These are phyloP conservation scores for Metopolophium dirhodum DNA, from an alignment of 1,140 invertebrate species.

Conservation along the genomic window DNA sequence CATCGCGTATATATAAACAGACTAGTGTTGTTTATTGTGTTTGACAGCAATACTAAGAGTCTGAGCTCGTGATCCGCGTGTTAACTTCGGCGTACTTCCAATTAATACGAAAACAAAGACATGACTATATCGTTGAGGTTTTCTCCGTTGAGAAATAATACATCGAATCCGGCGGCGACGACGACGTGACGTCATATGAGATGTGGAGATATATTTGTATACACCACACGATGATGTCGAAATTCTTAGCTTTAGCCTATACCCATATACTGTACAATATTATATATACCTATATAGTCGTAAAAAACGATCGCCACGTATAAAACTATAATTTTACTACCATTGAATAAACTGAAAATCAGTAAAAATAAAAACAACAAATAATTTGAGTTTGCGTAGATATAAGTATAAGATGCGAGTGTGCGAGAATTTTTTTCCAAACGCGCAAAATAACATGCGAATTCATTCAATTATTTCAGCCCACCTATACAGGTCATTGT, in stretches of 20 bases:
- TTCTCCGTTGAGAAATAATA: neutral
- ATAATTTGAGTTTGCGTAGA: too few species aligned
- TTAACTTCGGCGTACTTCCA: constrained; percentile 30
- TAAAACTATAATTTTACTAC: neutral
- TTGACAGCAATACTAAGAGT: constrained; percentile 19
- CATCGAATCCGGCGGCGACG: neutral
- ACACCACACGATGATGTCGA: neutral
- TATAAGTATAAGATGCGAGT: too few species aligned
- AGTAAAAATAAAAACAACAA: neutral
- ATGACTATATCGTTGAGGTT: neutral
- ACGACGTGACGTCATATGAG: neutral
- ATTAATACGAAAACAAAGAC: constrained; percentile 22
- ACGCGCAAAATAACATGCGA: too few species aligned
- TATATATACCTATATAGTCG: too few species aligned
- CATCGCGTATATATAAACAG: neutral
- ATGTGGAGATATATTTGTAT: neutral
- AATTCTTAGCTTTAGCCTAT: neutral
- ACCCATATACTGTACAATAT: neutral
- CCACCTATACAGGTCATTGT: neutral
- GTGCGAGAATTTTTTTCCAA: too few species aligned
- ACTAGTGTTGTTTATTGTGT: constrained; percentile 47
- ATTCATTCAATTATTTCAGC: too few species aligned
- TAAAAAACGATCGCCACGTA: neutral
- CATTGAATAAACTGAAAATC: neutral
- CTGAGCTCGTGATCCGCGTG: constrained; percentile 43